phyloP scores from a whole-genome alignment of 2,888 invertebrate species.

The Drosophila melanosoma region DNA sequence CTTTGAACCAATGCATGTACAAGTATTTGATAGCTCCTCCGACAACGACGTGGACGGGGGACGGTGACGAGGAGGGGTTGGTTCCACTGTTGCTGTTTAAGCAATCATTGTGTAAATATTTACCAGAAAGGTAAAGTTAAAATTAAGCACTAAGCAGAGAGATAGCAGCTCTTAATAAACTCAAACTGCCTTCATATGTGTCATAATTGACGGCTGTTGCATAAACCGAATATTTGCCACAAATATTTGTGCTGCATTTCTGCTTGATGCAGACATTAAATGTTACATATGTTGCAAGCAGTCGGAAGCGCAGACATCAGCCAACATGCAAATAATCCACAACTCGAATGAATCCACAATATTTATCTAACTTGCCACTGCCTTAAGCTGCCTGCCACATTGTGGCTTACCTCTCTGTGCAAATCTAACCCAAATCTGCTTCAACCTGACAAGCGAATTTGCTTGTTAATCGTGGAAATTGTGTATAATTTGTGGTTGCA shows the following conservation, averaged over 20 bases:
- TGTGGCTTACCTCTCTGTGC: slow-evolving; percentile 4
- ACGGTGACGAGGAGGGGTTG: neutral
- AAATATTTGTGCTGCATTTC: slow-evolving; percentile 47
- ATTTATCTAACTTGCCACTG: slow-evolving; percentile 20
- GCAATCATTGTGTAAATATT: slow-evolving; percentile 73
- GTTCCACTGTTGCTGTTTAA: slow-evolving; percentile 25
- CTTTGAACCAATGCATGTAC: slow-evolving; percentile 62
- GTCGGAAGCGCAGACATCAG: slow-evolving; percentile 8
- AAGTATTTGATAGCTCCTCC: slow-evolving; percentile 19
- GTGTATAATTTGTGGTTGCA: slow-evolving; percentile 8
- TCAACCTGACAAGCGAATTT: slow-evolving; percentile 15
- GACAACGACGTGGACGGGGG: neutral
- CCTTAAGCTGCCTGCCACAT: slow-evolving; percentile 13
- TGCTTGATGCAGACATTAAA: slow-evolving; percentile 49
- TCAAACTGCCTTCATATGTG: neutral
- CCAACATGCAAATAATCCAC: slow-evolving; percentile 12
- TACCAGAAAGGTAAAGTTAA: slow-evolving; percentile 70
- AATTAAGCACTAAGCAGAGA: slow-evolving; percentile 57
- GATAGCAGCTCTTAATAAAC: slow-evolving; percentile 21
- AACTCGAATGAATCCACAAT: slow-evolving; percentile 20
- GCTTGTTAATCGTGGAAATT: slow-evolving; percentile 4
- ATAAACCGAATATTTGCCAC: slow-evolving; percentile 37
- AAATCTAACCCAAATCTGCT: neutral
- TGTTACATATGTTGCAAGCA: slow-evolving; percentile 26
- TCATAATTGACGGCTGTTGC: slow-evolving; percentile 20